These are phyloP conservation scores for Percopsis omiscomaycus DNA, from an alignment of 2,797 vertebrate species.

Conservation along the genomic window DNA sequence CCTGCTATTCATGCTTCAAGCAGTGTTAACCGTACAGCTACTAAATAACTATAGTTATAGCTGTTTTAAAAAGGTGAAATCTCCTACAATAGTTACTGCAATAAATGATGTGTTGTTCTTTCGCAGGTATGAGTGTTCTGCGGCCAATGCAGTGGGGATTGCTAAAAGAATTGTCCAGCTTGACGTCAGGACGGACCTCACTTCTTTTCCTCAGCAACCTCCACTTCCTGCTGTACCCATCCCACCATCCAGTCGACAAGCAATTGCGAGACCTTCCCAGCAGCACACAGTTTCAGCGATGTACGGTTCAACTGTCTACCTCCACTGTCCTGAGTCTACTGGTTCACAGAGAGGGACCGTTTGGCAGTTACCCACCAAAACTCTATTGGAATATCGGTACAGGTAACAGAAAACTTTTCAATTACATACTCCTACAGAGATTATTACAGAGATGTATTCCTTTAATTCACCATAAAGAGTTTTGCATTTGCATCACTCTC, in stretches of 20 bases:
- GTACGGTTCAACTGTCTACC: slow-evolving; percentile 79
- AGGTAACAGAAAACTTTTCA: slow-evolving; percentile 61
- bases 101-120: neutral
- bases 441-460: too few relatives aligned
- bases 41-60: too few relatives aligned
- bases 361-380: slow-evolving; percentile 80
- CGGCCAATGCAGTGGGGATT: slow-evolving; percentile 74
- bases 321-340: slow-evolving; percentile 79
- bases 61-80: neutral
- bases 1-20: too few relatives aligned
- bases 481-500: slow-evolving; percentile 22
- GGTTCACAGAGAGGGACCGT: slow-evolving; percentile 68
- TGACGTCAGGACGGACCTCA: slow-evolving; percentile 63
- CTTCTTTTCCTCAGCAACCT: slow-evolving; percentile 40
- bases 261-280: slow-evolving; percentile 51
- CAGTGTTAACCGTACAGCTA: too few relatives aligned
- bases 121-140: slow-evolving; percentile 75
- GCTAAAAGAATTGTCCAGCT: slow-evolving; percentile 72
- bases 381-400: slow-evolving; percentile 73
- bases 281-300: slow-evolving; percentile 75
- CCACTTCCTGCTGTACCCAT: slow-evolving; percentile 39
- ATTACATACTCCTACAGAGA: slow-evolving; percentile 9
- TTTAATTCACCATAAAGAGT: neutral
- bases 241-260: slow-evolving; percentile 37
- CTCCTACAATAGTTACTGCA: slow-evolving; percentile 2